Conservation (phyloP, 2,888 invertebrate species). For the Syrista parreyssii region DNA sequence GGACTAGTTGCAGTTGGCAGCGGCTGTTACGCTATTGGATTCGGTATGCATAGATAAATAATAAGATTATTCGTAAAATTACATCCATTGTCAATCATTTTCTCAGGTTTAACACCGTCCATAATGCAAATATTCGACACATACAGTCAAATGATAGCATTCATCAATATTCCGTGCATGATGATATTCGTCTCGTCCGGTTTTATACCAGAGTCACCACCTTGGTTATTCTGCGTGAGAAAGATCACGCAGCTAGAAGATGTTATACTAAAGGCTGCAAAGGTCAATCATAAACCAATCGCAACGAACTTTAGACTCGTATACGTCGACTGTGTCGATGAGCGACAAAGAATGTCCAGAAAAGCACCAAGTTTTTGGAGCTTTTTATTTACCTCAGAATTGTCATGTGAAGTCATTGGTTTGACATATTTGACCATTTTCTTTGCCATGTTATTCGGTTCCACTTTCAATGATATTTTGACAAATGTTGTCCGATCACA, state of each 20-base stretch:
- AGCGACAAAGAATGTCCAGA: slow-evolving; percentile 24
- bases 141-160: slow-evolving; percentile 31
- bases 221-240: slow-evolving; percentile 33
- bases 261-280: slow-evolving; percentile 23
- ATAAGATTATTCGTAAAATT: background rate
- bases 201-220: slow-evolving; percentile 35
- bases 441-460: slow-evolving; percentile 32
- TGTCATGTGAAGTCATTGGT: slow-evolving; percentile 33
- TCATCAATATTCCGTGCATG: slow-evolving; percentile 26
- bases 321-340: slow-evolving; percentile 23
- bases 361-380: slow-evolving; percentile 27
- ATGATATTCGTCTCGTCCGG: slow-evolving; percentile 29
- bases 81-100: background rate
- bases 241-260: slow-evolving; percentile 20
- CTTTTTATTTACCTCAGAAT: slow-evolving; percentile 29
- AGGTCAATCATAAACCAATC: slow-evolving; percentile 25
- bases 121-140: slow-evolving; percentile 28
- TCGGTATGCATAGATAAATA: slow-evolving; percentile 23
- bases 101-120: slow-evolving; percentile 28
- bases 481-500: slow-evolving; percentile 27
- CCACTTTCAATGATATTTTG: slow-evolving; percentile 28
- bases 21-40: slow-evolving; percentile 33
- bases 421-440: slow-evolving; percentile 32
- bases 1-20: slow-evolving; percentile 29
- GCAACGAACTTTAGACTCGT: slow-evolving; percentile 22